Evolutionary conservation across 2,797 vertebrate species (phyloP).

Genomic region (Chrysocyon brachyurus): DNA sequence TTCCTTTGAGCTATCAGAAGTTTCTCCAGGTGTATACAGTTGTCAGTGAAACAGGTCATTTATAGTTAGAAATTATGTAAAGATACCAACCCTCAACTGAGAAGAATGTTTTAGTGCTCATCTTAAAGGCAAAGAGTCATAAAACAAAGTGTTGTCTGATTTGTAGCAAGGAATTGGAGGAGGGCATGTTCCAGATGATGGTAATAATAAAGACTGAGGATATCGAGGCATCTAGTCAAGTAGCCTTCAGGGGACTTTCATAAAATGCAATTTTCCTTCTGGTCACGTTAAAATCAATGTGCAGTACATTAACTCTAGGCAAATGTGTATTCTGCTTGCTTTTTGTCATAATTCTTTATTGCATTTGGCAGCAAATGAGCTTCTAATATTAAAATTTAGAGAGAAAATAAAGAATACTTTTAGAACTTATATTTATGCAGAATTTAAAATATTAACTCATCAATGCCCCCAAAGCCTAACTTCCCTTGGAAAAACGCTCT

Average conservation of each 20-base stretch:
- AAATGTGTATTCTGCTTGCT: neutral
- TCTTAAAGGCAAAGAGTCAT: neutral
- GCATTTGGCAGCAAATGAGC: neutral
- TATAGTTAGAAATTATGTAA: neutral
- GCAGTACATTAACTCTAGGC: neutral
- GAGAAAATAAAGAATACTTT: conserved; percentile 6
- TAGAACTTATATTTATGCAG: neutral
- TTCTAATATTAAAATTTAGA: conserved; percentile 42
- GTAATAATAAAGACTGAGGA: neutral
- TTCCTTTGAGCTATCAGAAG: neutral
- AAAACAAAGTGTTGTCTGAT: neutral
- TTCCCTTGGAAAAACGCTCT: conserved; percentile 17
- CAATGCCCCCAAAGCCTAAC: neutral
- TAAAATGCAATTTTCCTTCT: neutral
- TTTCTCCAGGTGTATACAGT: neutral
- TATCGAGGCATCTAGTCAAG: neutral
- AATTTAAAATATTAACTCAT: conserved; percentile 27
- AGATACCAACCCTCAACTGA: neutral
- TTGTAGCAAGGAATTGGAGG: neutral
- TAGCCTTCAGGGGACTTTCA: neutral
- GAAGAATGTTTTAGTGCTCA: conserved; percentile 37
- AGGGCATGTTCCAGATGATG: neutral
- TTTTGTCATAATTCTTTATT: conserved; percentile 42
- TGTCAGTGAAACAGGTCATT: conserved; percentile 23
- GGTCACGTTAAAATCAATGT: neutral